Conservation (phyloP, 2,888 invertebrate species). For the Dasypolia templi region DNA sequence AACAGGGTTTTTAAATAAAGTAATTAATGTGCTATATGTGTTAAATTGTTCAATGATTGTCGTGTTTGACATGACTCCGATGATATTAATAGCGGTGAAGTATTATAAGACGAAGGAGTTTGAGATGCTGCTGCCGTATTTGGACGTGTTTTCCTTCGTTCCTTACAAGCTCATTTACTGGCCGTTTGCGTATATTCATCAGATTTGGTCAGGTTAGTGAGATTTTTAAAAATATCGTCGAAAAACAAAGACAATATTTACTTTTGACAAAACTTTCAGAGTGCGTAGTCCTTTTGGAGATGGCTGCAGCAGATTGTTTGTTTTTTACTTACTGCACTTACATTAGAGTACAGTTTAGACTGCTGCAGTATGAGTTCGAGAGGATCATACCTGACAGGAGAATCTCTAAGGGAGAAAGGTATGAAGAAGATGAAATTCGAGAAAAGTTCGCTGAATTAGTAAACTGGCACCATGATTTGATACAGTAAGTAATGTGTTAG, state of each 20-base stretch:
- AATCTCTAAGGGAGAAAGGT: constrained; percentile 29
- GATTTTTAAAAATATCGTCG: neutral
- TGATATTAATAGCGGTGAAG: constrained; percentile 69
- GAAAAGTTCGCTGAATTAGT: constrained; percentile 64
- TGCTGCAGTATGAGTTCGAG: constrained; percentile 70
- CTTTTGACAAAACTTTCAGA: constrained; percentile 64
- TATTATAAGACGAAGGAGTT: constrained; percentile 70
- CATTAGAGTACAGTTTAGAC: constrained; percentile 71
- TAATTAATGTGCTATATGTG: constrained; percentile 67
- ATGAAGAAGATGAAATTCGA: constrained; percentile 41
- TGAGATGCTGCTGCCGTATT: constrained; percentile 71
- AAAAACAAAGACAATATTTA: neutral
- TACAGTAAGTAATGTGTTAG: constrained; percentile 62
- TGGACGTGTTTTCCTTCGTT: constrained; percentile 73
- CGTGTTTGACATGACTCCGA: constrained; percentile 70
- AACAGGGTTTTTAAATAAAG: constrained; percentile 63
- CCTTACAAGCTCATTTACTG: constrained; percentile 72
- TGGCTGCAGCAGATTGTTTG: constrained; percentile 73
- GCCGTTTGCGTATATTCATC: constrained; percentile 73
- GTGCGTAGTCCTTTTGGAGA: constrained; percentile 69
- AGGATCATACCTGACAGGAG: constrained; percentile 53
- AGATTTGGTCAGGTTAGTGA: constrained; percentile 74
- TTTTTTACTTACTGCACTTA: constrained; percentile 75
- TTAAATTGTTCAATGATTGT: constrained; percentile 70
- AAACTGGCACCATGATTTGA: constrained; percentile 72